A percentile compares a stretch with the other conserved stretches of the same genome.
Conservation (phyloP, 2,797 vertebrate species). For the Bradypodion pumilum region DNA sequence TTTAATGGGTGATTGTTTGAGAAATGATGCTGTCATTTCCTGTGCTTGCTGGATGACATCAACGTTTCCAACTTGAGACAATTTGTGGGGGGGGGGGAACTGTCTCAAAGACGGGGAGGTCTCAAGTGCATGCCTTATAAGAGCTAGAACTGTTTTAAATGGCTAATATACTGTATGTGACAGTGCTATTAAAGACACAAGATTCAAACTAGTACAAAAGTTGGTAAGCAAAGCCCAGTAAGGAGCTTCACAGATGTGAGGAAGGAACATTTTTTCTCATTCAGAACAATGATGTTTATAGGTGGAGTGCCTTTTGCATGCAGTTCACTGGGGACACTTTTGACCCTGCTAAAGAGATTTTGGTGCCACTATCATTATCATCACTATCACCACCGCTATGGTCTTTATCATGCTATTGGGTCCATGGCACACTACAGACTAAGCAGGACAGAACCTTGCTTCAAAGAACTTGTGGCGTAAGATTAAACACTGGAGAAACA, state of each 20-base stretch:
- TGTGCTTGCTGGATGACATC: neutral
- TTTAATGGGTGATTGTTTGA: neutral
- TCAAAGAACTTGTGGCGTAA: neutral
- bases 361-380: neutral
- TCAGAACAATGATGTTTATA: neutral
- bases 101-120: neutral
- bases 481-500: neutral
- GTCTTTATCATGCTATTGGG: too few species aligned
- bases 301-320: neutral
- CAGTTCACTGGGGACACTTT: neutral
- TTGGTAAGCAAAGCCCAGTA: neutral
- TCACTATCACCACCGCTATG: too few species aligned
- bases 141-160: too few species aligned
- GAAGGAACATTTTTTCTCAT: neutral
- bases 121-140: neutral
- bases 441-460: neutral
- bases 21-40: neutral
- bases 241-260: neutral
- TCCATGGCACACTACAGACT: neutral
- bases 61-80: neutral
- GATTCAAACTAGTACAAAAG: neutral
- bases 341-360: neutral
- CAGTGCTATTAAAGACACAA: neutral
- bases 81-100: neutral
- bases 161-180: slow-evolving; percentile 5